Evolutionary conservation across 2,888 invertebrate species (phyloP).

Genomic region (Latrodectus elegans): DNA sequence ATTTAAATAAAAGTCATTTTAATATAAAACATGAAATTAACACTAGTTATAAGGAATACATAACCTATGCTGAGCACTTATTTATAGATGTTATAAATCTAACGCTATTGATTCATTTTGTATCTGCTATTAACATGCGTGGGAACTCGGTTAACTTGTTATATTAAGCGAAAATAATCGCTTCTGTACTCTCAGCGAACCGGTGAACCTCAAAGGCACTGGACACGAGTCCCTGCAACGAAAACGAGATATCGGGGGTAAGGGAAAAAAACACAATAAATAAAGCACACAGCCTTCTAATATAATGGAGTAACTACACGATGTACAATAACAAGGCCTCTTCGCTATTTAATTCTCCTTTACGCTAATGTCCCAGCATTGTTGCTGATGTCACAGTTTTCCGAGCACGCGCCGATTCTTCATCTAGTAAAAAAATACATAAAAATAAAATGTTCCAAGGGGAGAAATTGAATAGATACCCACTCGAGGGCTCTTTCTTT

Average conservation of each 20-base stretch:
- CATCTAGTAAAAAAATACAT: background rate
- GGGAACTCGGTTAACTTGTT: conserved; percentile 4
- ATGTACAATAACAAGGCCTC: conserved; percentile 57
- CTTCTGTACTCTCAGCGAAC: background rate
- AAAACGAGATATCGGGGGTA: background rate
- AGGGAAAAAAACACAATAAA: background rate
- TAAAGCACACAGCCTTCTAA: conserved; percentile 4
- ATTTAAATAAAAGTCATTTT: too few species aligned
- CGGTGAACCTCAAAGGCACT: background rate
- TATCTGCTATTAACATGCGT: background rate
- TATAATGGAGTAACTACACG: conserved; percentile 38
- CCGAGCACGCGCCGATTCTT: conserved; percentile 51
- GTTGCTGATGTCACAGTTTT: conserved; percentile 60
- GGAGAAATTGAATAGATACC: conserved; percentile 22
- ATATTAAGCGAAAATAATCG: conserved; percentile 6
- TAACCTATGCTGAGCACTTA: too few species aligned
- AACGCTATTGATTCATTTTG: background rate
- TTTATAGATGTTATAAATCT: too few species aligned
- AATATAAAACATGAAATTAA: too few species aligned
- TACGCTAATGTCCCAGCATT: conserved; percentile 39
- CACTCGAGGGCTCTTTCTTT: conserved; percentile 19
- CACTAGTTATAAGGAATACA: too few species aligned
- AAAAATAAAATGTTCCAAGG: background rate
- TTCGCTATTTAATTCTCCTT: conserved; percentile 49
- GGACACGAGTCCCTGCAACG: background rate